These are phyloP conservation scores for Furcifer pardalis DNA, from an alignment of 2,797 vertebrate species.

Conservation along the genomic window DNA sequence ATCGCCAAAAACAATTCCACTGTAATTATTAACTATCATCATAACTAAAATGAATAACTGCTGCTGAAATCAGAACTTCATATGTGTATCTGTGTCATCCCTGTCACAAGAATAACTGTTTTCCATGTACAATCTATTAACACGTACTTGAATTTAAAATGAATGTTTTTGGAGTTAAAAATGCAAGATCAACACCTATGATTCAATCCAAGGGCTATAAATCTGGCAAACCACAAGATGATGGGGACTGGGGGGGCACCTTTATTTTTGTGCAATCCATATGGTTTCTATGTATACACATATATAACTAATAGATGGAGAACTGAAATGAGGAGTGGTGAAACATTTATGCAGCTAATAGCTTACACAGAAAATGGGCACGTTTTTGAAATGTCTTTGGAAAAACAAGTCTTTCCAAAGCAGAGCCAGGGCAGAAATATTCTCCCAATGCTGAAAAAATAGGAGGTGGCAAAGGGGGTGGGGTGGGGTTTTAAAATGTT, in stretches of 20 bases:
- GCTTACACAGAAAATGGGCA: not conserved
- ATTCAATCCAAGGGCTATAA: constrained; percentile 48
- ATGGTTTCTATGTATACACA: not conserved
- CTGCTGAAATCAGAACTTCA: not conserved
- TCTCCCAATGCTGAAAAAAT: not conserved
- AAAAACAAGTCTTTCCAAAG: constrained; percentile 34
- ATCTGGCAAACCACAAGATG: constrained; percentile 35
- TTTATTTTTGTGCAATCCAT: not conserved
- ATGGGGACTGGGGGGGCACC: not conserved
- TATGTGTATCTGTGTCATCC: not conserved
- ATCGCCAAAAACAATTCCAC: not conserved
- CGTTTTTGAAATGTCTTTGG: constrained; percentile 10
- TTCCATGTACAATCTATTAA: constrained; percentile 12
- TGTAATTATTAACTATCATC: not conserved
- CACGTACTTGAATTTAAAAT: constrained; percentile 46
- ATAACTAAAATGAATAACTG: not conserved
- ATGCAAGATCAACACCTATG: constrained; percentile 53
- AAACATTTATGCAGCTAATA: constrained; percentile 4
- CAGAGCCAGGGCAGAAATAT: not conserved
- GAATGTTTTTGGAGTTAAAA: constrained; percentile 38
- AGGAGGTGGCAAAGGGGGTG: not conserved
- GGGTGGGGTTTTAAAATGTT: not conserved
- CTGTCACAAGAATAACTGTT: constrained; percentile 29
- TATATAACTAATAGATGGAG: not conserved
- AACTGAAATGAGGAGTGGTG: constrained; percentile 29